A percentile compares a stretch with the other conserved stretches of the same genome.
phyloP scores from a whole-genome alignment of 2,888 invertebrate genomes.

The Limnephilus auricula region DNA sequence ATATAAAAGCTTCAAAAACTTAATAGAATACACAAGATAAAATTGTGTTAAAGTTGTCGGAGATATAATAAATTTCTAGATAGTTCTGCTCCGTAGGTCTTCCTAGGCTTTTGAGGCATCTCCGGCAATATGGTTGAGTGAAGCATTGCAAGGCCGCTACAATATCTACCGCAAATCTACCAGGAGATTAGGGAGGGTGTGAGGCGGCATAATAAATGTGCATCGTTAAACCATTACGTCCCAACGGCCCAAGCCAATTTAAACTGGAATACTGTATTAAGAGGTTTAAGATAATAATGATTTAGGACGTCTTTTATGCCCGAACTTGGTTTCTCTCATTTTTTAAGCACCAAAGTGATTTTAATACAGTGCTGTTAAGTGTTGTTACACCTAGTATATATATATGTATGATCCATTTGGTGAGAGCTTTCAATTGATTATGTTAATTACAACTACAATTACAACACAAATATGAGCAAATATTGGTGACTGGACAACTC shows the following conservation, averaged over 20 bases:
- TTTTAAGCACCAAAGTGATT: background rate
- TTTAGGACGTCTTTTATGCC: background rate
- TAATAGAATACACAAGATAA: background rate
- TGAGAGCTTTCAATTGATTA: too few relatives aligned
- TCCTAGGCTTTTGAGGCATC: background rate
- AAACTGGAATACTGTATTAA: conserved; percentile 53
- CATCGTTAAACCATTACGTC: conserved; percentile 54
- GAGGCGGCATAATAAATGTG: conserved; percentile 58
- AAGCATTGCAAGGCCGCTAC: conserved; percentile 6
- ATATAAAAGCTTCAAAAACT: background rate
- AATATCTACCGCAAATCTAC: conserved; percentile 36
- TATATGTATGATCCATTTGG: too few relatives aligned
- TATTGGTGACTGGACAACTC: too few relatives aligned
- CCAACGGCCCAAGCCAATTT: conserved; percentile 57
- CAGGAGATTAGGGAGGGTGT: background rate
- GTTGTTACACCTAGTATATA: too few relatives aligned
- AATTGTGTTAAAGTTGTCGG: background rate
- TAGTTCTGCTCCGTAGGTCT: background rate
- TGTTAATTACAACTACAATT: too few relatives aligned
- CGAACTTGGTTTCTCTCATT: background rate
- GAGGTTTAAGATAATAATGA: conserved; percentile 14
- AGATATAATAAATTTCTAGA: too few relatives aligned
- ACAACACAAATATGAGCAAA: too few relatives aligned
- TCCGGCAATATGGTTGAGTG: conserved; percentile 2
- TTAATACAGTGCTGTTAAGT: too few relatives aligned